Evolutionary conservation across 2,797 vertebrate genomes (phyloP).

Genomic region (Enteromius paludinosus): DNA sequence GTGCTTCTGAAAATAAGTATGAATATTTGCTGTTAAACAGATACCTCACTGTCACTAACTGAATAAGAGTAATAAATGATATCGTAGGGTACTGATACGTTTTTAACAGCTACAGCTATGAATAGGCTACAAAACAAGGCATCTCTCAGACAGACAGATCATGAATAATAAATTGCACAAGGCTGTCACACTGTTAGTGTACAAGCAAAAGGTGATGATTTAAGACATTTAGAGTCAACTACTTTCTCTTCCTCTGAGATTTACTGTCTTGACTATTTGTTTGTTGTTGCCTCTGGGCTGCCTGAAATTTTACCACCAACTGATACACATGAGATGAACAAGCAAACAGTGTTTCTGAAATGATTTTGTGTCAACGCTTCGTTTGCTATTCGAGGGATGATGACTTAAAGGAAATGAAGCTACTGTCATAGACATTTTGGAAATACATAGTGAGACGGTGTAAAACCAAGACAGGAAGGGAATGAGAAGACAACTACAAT

Average conservation of each 20-base stretch:
- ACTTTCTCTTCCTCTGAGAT: conserved; percentile 4
- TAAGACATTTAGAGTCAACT: not conserved
- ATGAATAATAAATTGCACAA: conserved; percentile 16
- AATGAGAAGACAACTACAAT: not conserved
- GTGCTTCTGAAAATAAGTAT: not conserved
- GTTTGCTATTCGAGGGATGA: conserved; percentile 8
- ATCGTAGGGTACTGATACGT: not conserved
- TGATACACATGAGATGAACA: conserved; percentile 1
- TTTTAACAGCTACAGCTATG: not conserved
- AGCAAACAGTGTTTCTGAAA: conserved; percentile 18
- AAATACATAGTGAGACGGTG: not conserved
- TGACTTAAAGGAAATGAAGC: conserved; percentile 6
- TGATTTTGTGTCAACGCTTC: conserved; percentile 19
- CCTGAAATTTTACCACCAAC: not conserved
- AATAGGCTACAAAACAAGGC: not conserved
- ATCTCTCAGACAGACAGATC: conserved; percentile 30
- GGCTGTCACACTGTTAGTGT: conserved; percentile 8
- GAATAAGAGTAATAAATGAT: not conserved
- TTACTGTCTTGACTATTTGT: conserved; percentile 4
- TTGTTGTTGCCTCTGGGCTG: conserved; percentile 6
- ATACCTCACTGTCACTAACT: not conserved
- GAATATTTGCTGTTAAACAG: conserved; percentile 3
- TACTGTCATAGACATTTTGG: not conserved
- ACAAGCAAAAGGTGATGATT: conserved; percentile 36
- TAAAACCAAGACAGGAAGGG: not conserved